Conservation (phyloP, 2,113 vertebrate species). For the Gorsachius goisagi region DNA sequence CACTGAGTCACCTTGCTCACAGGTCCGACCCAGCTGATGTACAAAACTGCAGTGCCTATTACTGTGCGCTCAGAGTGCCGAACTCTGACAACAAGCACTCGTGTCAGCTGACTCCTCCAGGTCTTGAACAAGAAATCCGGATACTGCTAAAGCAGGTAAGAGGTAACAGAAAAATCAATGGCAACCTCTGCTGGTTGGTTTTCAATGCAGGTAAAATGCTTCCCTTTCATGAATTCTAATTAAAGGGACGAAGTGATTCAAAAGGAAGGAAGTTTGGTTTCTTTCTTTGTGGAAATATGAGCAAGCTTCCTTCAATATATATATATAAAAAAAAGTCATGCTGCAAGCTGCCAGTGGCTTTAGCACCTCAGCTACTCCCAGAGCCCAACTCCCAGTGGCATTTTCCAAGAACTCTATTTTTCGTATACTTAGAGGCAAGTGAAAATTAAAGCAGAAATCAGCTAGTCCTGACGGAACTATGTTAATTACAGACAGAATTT, state of each 20-base stretch:
- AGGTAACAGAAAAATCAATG: background rate
- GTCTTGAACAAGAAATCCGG: accelerated
- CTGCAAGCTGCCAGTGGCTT: background rate
- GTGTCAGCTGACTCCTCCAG: background rate
- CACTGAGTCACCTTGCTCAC: background rate
- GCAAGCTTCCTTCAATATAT: background rate
- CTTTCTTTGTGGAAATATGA: background rate
- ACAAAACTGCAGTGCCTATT: background rate
- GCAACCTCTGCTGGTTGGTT: constrained; percentile 29
- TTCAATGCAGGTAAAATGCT: background rate
- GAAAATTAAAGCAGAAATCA: background rate
- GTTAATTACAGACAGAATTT: background rate
- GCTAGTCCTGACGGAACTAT: background rate
- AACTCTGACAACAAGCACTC: background rate
- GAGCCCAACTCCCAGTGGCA: background rate
- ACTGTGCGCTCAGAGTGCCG: background rate
- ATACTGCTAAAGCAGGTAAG: background rate
- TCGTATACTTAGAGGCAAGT: accelerated
- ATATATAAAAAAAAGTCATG: background rate
- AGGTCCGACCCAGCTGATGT: background rate
- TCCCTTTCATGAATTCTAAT: background rate
- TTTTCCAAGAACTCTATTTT: background rate
- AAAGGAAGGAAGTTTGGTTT: background rate
- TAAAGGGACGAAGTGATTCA: background rate
- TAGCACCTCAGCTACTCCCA: background rate